Evolutionary conservation across 2,113 vertebrate species (phyloP).

Genomic region (Cichladusa arquata): DNA sequence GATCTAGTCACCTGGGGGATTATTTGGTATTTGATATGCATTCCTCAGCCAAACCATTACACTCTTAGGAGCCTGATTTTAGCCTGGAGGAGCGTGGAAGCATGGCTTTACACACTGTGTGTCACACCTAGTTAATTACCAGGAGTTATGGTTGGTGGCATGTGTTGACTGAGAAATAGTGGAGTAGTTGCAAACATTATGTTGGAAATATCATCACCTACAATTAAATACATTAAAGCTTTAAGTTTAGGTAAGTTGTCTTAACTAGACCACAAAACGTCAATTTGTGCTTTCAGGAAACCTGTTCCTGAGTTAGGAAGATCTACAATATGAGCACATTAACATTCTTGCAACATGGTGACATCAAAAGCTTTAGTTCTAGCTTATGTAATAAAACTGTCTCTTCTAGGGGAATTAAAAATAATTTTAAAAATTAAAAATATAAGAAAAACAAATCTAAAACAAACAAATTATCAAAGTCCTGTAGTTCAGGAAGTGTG

Average conservation of each 20-base stretch:
- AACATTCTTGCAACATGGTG: not conserved
- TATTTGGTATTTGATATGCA: not conserved
- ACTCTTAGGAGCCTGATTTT: not conserved
- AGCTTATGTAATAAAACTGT: not conserved
- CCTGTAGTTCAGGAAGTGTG: not conserved
- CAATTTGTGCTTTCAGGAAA: not conserved
- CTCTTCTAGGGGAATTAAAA: not conserved
- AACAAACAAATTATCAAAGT: not conserved
- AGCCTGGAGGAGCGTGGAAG: not conserved
- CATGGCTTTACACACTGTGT: not conserved
- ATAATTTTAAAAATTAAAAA: not conserved
- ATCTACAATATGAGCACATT: not conserved
- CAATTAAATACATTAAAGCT: not conserved
- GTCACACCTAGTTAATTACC: not conserved
- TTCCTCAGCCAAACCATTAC: not conserved
- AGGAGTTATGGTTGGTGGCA: not conserved
- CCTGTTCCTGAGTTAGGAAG: not conserved
- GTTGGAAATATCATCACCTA: not conserved
- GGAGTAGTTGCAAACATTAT: not conserved
- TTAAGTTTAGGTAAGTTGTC: not conserved
- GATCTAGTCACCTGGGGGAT: not conserved
- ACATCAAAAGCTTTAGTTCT: not conserved
- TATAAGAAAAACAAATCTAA: fast-evolving
- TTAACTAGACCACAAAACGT: not conserved
- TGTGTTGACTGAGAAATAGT: not conserved